Conservation (phyloP, 2,113 vertebrate species). For the Clarias batrachus region DNA sequence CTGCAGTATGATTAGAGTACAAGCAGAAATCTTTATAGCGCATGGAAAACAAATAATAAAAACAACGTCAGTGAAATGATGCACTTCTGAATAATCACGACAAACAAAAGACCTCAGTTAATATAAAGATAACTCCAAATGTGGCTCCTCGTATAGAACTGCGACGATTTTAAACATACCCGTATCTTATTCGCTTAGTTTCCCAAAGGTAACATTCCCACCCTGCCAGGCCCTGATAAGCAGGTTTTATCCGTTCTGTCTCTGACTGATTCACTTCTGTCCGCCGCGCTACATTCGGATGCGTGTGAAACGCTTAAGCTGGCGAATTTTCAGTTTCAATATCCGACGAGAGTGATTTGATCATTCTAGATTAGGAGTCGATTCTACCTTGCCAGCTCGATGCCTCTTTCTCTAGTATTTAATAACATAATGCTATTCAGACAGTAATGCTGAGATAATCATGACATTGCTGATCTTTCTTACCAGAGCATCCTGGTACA, state of each 20-base stretch:
- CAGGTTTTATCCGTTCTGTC: neutral
- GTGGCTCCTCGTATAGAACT: neutral
- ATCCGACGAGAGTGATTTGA: neutral
- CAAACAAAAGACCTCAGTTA: neutral
- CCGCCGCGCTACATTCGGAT: neutral
- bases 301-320: neutral
- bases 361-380: neutral
- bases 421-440: too few species aligned
- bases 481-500: conserved; percentile 97
- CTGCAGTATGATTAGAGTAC: conserved; percentile 4
- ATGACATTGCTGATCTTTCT: conserved; percentile 45
- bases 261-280: neutral
- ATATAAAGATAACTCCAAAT: conserved; percentile 1
- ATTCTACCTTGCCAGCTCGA: neutral
- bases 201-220: neutral
- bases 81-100: neutral
- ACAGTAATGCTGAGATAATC: neutral
- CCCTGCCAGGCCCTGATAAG: conserved; percentile 28
- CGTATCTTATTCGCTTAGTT: neutral
- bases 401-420: neutral
- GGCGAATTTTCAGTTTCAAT: neutral
- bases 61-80: neutral
- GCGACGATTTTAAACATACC: conserved; percentile 4
- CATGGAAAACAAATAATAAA: conserved; percentile 21
- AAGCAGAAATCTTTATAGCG: neutral